phyloP scores from a whole-genome alignment of 2,797 vertebrate genomes.

The Diglossa cyanea region DNA sequence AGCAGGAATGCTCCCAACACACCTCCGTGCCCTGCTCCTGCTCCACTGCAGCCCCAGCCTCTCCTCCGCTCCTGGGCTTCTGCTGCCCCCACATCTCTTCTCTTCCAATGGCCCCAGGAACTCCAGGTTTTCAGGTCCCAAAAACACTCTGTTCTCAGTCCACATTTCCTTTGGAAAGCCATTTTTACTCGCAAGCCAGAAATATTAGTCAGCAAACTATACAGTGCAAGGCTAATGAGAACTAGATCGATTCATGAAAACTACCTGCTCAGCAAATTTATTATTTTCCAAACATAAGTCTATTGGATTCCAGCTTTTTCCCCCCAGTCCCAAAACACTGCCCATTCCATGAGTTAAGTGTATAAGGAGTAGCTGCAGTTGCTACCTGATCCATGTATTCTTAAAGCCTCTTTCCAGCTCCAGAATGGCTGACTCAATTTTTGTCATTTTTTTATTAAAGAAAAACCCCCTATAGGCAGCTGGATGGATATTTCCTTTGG shows the following conservation, averaged over 20 bases:
- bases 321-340: not conserved
- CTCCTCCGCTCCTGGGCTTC: not conserved
- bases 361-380: not conserved
- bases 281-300: not conserved
- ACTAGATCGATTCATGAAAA: conserved; percentile 17
- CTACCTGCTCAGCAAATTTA: conserved; percentile 37
- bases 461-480: not conserved
- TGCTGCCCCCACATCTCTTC: not conserved
- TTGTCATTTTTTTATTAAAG: not conserved
- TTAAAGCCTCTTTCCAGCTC: not conserved
- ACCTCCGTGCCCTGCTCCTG: not conserved
- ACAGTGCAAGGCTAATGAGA: conserved; percentile 13
- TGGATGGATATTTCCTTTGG: conserved; percentile 1
- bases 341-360: not conserved
- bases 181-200: not conserved
- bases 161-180: not conserved
- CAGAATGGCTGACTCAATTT: not conserved
- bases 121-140: not conserved
- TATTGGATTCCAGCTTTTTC: not conserved
- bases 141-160: not conserved
- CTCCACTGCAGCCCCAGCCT: not conserved
- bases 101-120: not conserved
- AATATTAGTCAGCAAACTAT: conserved; percentile 23
- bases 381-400: not conserved
- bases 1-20: fast-evolving